Evolutionary conservation across 2,888 invertebrate genomes (phyloP), one percentile per base, ranked within the genome.

Genomic region (Thera britannica): DNA sequence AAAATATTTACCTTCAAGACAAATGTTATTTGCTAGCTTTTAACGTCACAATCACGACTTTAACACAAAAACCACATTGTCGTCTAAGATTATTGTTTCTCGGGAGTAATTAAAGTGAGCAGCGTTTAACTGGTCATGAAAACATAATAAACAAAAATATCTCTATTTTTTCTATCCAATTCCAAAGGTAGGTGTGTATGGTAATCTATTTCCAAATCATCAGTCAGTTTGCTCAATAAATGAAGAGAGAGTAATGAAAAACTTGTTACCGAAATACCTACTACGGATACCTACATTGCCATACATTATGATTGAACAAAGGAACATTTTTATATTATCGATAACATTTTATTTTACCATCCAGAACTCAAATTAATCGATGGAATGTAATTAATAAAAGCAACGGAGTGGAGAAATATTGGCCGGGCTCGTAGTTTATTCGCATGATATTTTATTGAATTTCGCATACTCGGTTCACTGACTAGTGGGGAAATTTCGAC

Each of bases 321-420:
- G 23, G 0, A 44, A 59, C 58, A 65, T 65, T 62, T 49, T 9
- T 3, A 49, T 41, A 58, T 63, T 41, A 12, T 64, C 67, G 48
- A 67, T 61, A 68, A 55, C 61, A 59, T 60, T 65, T 68, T 54
- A 67, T 63, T 65, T 67, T 67, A 70, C 38, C n/a, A n/a, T n/a
- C n/a, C 67, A 68, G 67, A 62, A 59, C 70, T 54, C 36, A 67
- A 68, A 75, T 74, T 71, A 64, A 73, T 72, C 72, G 71, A 51
- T 69, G 70, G 58, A 67, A 75, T 79, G 78, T 72, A 78, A 82
- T 81, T 79, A 78, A 79, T 77, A 71, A 74, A 79, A 76, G 71
- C 68, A 77, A 58, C 67, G 59, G 58, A 62, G 71, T 76, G 68
- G 70, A 72, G 67, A 65, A 74, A 77, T 71, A 80, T 78, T 74